Evolutionary conservation across 2,888 invertebrate species (phyloP), one percentile per base, ranked within the genome.

Genomic region (Idaea biselata): DNA sequence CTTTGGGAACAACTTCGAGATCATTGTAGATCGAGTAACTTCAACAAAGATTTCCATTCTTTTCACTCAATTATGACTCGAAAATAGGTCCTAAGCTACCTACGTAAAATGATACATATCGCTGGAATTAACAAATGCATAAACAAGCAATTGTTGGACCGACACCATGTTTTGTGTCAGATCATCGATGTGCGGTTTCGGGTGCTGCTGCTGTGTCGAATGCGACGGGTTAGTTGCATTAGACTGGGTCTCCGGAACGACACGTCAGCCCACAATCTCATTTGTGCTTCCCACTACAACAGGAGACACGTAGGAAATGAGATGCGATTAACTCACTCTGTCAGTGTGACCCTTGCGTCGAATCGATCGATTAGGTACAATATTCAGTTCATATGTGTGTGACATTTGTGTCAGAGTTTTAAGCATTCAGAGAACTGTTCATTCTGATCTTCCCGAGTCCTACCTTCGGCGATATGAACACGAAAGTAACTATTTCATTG

Each of bases 301-400:
- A 78, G 75, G 80, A 80, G 85, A 87, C 86, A 83, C 72, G 82
- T 78, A 83, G 89, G 88, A 87, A 88, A 88, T 88, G 82, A 87
- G 86, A 82, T 82, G 80, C 82, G 84, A 88, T 87, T 88, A 87
- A 82, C 84, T 82, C 76, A 84, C 81, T 76, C 79, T 79, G 77
- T 73, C 73, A 72, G 68, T 69, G 71, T 77, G 78, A 73, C 73
- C 14, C 44, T 44, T 11, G 44, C 11, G 44, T 44, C 44, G 44
- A 44, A 44, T 44, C 44, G 44, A 44, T 14, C 8, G 8, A 44
- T 14, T 14, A n/a, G n/a, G n/a, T n/a, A 44, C 44, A 44, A 44
- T 44, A 14, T 44, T 3, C 14, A 44, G 8, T 8, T 44, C 14
- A 14, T 14, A 14, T 44, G 14, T 2, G 7, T 44, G 5, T 44